Base-by-base conservation (phyloP, 2,888 invertebrate species). In the Tiliacea citrago region DNA sequence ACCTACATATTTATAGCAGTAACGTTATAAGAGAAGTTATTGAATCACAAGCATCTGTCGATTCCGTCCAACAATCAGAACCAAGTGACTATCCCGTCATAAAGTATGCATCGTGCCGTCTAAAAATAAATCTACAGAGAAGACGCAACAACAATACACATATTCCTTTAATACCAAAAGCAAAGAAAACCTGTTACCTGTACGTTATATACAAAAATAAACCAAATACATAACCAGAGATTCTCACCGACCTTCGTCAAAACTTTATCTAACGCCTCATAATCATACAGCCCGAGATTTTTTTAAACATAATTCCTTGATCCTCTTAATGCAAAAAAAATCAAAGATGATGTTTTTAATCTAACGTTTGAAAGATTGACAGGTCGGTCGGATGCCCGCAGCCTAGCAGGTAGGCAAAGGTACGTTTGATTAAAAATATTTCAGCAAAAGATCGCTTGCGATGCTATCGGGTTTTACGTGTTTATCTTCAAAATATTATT, bases 311-410 rank as follows among this genome's bases (percentile, higher is more conserved):
- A 95, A 95, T 95, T 95, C 94, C 93, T 93, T 95, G 95, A 96
- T 96, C 96, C 94, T 93, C 92, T 93, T 92, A 95, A 93, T 94
- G 92, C 94, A 90, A 94, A 95, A 93, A 95, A 96, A 96, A 95
- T 91, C 92, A 91, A 93, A 94, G 93, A 95, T 92, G 95, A 91
- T 94, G 91, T 95, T 96, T 96, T 96, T 96, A 96, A 96, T 96
- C 94, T 95, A 94, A 95, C 94, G 93, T 96, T 96, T 94, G 95
- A 93, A 90, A 95, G 96, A 96, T 95, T 96, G 96, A 96, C 96
- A 96, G 96, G 95, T 95, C 93, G 95, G 95, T 93, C 92, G 95
- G 95, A 93, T 90, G 92, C 90, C 90, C 90, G 90, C 91, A 86
- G 86, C 86, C 88, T 90, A 92, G 92, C 96, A 96, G 96, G 96